Base-by-base conservation (phyloP, 1,140 invertebrate genomes). In the Maniola jurtina region DNA sequence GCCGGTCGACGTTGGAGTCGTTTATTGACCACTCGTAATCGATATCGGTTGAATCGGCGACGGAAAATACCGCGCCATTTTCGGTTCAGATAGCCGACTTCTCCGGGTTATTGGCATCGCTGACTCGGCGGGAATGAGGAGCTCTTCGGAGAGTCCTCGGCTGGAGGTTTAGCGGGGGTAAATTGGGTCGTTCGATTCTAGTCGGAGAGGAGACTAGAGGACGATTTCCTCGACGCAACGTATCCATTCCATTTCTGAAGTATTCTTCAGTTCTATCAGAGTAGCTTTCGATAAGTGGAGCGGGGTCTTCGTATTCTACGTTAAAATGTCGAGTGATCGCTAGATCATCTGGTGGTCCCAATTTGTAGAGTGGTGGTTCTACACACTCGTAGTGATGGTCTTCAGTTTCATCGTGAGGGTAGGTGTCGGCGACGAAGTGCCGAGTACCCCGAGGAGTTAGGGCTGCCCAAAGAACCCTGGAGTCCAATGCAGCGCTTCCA, bases 381-480 rank as follows among this genome's bases (percentile, higher is more conserved):
- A 96, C 94, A 25, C 94, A 95, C 79, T 96, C 95, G 78, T 96
- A 96, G 73, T 95, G 95, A 38, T 95, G 94, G 71, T 95, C 94
- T 60, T 94, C 93, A 16, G 85, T 88, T 16, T 90, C 89, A 60
- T 92, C 91, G 68, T 90, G 89, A 4, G 87, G 92, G 76, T 93
- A 93, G 6, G 91, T 92, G 79, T 94, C 93, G 3, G 93, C 93
- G 40, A 94, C 93, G 72, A 94, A 95, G 76, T 94, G 93, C 59
- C 92, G 92, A 0, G 95, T 96, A 15, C 96, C 96, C 14, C 95
- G 92, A 0, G 96, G 96, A 5, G 96, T 96, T 7, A 97, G 86
- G 0, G 96, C 95, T 0, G 96, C 96, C 96, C 96, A 97, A 33
- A 97, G 93, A 14, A 96, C 94, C n/a, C 95, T 89, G 6, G 93